Conservation (phyloP, 2,113 vertebrate genomes). For the Xenotilapia leptura region DNA sequence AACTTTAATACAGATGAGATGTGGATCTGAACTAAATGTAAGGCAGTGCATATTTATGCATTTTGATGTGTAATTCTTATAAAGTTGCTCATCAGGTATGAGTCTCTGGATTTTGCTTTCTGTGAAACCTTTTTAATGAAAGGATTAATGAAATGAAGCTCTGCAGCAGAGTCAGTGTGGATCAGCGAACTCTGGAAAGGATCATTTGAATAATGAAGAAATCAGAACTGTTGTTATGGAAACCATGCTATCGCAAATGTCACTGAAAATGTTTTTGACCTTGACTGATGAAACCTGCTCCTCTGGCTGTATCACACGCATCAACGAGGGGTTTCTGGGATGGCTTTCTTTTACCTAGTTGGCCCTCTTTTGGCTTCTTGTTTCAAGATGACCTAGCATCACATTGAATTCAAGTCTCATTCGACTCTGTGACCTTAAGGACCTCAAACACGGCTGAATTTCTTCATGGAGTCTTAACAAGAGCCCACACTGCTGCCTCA, state of each 20-base stretch:
- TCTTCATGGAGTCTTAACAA: background rate
- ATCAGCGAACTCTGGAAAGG: background rate
- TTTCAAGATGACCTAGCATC: background rate
- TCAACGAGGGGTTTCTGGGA: background rate
- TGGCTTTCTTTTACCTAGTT: background rate
- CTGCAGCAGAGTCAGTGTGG: background rate
- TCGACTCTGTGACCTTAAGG: background rate
- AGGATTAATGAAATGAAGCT: background rate
- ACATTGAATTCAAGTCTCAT: background rate
- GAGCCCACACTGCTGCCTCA: background rate
- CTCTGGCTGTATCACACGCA: background rate
- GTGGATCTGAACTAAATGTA: background rate
- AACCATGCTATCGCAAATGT: slow-evolving; percentile 29
- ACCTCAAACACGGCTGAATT: background rate
- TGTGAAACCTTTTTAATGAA: background rate
- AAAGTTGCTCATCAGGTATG: background rate
- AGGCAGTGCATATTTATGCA: background rate
- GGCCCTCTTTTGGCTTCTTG: background rate
- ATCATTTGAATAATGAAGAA: background rate
- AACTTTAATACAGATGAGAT: background rate
- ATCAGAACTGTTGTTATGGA: slow-evolving; percentile 43
- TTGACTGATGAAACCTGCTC: slow-evolving; percentile 28
- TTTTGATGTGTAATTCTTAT: background rate
- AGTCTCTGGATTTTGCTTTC: background rate
- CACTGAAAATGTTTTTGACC: slow-evolving; percentile 28